phyloP scores from a whole-genome alignment of 2,888 invertebrate species.

The Hemithea aestivaria region DNA sequence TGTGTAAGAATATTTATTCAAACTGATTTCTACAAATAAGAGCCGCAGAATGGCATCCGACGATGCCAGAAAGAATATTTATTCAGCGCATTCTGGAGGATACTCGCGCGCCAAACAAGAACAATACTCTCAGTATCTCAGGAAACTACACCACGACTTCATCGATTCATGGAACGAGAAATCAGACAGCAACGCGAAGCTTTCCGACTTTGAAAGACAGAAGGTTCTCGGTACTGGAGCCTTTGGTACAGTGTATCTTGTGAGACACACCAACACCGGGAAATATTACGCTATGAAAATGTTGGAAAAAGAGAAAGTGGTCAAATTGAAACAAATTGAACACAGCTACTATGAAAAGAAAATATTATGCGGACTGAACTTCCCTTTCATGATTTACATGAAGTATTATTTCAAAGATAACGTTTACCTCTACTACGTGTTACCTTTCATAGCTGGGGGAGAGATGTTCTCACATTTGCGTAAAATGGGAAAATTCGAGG shows the following conservation, averaged over 20 bases:
- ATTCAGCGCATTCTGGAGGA: slow-evolving; percentile 36
- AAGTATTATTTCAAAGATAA: slow-evolving; percentile 93
- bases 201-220: slow-evolving; percentile 84
- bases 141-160: slow-evolving; percentile 58
- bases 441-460: slow-evolving; percentile 91
- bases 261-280: slow-evolving; percentile 77
- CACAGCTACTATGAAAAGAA: slow-evolving; percentile 94
- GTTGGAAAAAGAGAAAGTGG: slow-evolving; percentile 90
- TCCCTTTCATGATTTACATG: slow-evolving; percentile 93
- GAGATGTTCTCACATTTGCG: slow-evolving; percentile 91
- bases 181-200: slow-evolving; percentile 39
- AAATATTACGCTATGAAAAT: slow-evolving; percentile 92
- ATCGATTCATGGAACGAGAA: slow-evolving; percentile 62
- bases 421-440: slow-evolving; percentile 88
- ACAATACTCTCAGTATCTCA: slow-evolving; percentile 53
- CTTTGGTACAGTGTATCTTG: slow-evolving; percentile 91
- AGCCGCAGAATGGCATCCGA: slow-evolving; percentile 39
- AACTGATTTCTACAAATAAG: slow-evolving; percentile 22
- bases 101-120: slow-evolving; percentile 56
- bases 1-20: no score
- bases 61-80: slow-evolving; percentile 29
- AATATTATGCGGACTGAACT: slow-evolving; percentile 90
- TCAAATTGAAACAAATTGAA: slow-evolving; percentile 91
- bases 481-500: slow-evolving; percentile 83
- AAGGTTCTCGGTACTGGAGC: slow-evolving; percentile 92